Evolutionary conservation across 2,797 vertebrate genomes (phyloP), one percentile per base, ranked within the genome.

Genomic region (Ambastaia sidthimunki): DNA sequence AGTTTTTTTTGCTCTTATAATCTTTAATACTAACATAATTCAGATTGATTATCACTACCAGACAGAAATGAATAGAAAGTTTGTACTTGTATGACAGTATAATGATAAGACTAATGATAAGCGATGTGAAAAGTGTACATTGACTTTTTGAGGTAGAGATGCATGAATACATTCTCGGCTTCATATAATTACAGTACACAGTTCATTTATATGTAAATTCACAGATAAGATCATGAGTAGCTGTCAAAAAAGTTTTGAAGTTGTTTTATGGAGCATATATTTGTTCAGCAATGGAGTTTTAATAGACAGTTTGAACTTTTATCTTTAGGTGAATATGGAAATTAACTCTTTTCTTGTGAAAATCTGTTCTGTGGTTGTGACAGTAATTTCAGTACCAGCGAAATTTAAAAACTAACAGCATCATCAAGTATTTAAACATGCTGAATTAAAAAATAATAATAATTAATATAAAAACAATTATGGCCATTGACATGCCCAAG

Each of bases 11-110:
- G 41, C 41, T 81, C 55, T 63, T 62, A 78, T 66, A n/a, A n/a
- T n/a, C n/a, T n/a, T n/a, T n/a, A n/a, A n/a, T n/a, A n/a, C 48
- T 87, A 84, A 84, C 74, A 57, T 89, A 86, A 89, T 90, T 88
- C 88, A 78, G 80, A 90, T 90, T 83, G 85, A 89, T 91, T 88
- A 84, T 83, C 76, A 80, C 73, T 82, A 81, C 65, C 62, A 70
- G 57, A 57, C 66, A 83, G 79, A 84, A 89, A 90, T 88, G 86
- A 88, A 89, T 80, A 83, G 71, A 62, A 34, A 71, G 78, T 84
- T 85, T 85, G 78, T 50, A 72, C 74, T 81, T 81, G 84, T 86
- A 75, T 83, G 71, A 66, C 62, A 70, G 76, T 50, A 65, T 28
- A 74, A 80, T 70, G 57, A 85, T 84, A 66, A 82, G 80, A 72